phyloP scores from a whole-genome alignment of 2,888 invertebrate genomes.

The Temnothorax unifasciatus region DNA sequence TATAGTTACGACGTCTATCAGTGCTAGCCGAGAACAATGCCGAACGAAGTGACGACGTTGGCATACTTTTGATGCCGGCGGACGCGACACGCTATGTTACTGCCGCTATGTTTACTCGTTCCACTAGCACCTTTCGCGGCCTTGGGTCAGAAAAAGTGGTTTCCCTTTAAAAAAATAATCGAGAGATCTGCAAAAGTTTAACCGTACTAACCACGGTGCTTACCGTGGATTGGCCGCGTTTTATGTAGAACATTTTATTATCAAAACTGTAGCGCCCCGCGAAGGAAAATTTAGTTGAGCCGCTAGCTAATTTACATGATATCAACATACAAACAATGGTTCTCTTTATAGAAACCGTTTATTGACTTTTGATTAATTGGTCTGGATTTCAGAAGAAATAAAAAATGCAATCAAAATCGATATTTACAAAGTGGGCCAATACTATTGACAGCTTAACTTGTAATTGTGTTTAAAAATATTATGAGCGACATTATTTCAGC shows the following conservation, averaged over 20 bases:
- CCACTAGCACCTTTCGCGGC: neutral
- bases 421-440: constrained; percentile 4
- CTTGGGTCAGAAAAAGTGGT: neutral
- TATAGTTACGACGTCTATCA: constrained; percentile 79
- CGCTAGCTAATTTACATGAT: neutral
- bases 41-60: constrained; percentile 83
- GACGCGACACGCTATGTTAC: constrained; percentile 69
- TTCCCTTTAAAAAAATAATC: neutral
- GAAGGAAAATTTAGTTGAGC: neutral
- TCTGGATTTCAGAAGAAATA: neutral
- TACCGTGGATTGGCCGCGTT: neutral
- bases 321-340: neutral
- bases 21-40: constrained; percentile 74
- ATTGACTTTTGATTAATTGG: neutral
- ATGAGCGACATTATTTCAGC: neutral
- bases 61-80: constrained; percentile 79
- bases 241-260: neutral
- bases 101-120: constrained; percentile 13
- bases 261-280: neutral
- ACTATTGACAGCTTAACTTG: neutral
- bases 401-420: neutral
- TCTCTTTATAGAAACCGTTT: neutral
- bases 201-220: neutral
- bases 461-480: constrained; percentile 16
- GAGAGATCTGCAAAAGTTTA: neutral